Evolutionary conservation across 1,140 invertebrate genomes (phyloP).

Genomic region (Apis cerana): DNA sequence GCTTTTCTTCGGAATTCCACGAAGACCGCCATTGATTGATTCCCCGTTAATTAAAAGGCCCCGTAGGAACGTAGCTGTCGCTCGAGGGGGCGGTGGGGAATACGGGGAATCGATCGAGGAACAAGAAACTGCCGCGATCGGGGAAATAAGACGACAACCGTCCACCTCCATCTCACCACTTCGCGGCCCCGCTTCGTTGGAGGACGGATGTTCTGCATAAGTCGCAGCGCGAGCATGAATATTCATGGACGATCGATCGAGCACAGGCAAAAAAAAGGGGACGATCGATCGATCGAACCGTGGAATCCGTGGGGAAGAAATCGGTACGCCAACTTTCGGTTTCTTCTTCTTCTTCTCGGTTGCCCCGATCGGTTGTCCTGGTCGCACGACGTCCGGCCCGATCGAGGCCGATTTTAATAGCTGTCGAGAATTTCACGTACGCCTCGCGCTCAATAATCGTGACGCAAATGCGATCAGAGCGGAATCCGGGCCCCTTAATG

Average conservation of each 20-base stretch:
- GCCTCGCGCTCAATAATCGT: constrained; percentile 15
- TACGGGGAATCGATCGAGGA: constrained; percentile 67
- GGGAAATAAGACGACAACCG: constrained; percentile 67
- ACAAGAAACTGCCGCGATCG: constrained; percentile 67
- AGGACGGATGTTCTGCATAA: constrained; percentile 66
- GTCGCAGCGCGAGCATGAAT: constrained; percentile 69
- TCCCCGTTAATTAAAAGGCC: constrained; percentile 76
- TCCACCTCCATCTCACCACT: neutral
- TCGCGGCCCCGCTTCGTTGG: neutral
- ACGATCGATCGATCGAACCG: neutral
- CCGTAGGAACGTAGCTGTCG: constrained; percentile 55
- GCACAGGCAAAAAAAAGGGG: constrained; percentile 35
- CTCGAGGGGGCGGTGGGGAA: constrained; percentile 39
- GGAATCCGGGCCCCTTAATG: constrained; percentile 19
- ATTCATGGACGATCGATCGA: constrained; percentile 65
- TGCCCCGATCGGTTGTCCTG: constrained; percentile 24
- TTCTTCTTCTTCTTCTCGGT: constrained; percentile 47
- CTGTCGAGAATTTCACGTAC: constrained; percentile 38
- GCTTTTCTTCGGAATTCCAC: constrained; percentile 63
- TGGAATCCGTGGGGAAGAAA: constrained; percentile 65
- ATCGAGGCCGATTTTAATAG: constrained; percentile 38
- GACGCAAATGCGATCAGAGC: constrained; percentile 31
- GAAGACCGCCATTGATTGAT: constrained; percentile 70
- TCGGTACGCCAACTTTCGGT: constrained; percentile 65
- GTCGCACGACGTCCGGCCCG: constrained; percentile 18